Percentiles rank a stretch among this genome's conserved stretches.
These are phyloP conservation scores for Epistrophe grossulariae DNA, from an alignment of 2,888 invertebrate genomes.

Conservation along the genomic window DNA sequence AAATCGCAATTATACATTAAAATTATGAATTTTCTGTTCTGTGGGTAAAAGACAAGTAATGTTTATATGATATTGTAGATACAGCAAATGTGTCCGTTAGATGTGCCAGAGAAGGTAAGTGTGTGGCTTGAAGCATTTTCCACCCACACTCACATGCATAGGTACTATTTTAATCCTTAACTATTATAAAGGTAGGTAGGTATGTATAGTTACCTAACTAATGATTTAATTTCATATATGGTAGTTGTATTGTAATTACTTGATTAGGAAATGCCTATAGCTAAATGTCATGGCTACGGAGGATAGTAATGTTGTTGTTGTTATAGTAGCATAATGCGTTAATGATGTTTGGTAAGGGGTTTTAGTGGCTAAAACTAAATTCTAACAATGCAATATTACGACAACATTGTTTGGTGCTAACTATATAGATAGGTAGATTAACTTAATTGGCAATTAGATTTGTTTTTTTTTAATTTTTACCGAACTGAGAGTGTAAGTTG, in stretches of 20 bases:
- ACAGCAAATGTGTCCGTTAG: conserved; percentile 1
- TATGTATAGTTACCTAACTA: neutral
- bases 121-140: neutral
- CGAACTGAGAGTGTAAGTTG: neutral
- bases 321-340: conserved; percentile 58
- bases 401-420: neutral
- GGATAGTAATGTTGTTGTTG: neutral
- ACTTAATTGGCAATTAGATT: neutral
- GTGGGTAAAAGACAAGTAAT: conserved; percentile 30
- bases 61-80: conserved; percentile 29
- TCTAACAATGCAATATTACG: neutral
- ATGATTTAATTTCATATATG: conserved; percentile 55
- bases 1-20: conserved; percentile 63
- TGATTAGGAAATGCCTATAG: conserved; percentile 53
- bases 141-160: neutral
- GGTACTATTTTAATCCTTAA: conserved; percentile 13
- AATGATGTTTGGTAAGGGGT: conserved; percentile 61
- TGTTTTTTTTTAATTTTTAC: neutral
- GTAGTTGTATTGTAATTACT: conserved; percentile 68
- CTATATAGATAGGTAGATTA: neutral
- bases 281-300: conserved; percentile 45
- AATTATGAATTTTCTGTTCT: conserved; percentile 64
- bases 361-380: conserved; percentile 30
- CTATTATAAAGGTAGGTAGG: neutral
- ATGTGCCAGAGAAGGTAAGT: neutral